Conservation (phyloP, 2,888 invertebrate species). For the Athalia rosae region DNA sequence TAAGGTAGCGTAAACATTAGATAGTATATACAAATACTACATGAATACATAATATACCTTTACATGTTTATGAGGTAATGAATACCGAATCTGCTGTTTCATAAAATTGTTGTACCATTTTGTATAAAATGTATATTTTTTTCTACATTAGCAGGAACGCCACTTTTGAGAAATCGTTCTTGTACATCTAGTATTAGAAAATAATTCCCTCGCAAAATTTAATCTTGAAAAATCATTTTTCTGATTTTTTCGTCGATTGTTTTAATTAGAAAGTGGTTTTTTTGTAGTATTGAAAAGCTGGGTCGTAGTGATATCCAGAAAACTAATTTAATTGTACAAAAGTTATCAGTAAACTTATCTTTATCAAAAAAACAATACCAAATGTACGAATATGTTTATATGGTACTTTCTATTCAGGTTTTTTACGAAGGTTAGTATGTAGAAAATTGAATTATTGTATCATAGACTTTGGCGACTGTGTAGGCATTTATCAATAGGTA, state of each 20-base stretch:
- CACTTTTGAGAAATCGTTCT: neutral
- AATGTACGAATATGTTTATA: constrained; percentile 4
- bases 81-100: constrained; percentile 23
- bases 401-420: neutral
- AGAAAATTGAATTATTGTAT: constrained; percentile 20
- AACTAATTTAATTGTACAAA: no score
- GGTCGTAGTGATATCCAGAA: no score
- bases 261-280: neutral
- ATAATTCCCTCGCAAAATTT: neutral
- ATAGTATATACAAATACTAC: neutral
- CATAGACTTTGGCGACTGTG: constrained; percentile 21
- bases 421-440: neutral
- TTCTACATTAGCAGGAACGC: constrained; percentile 5
- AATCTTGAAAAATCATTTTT: constrained; percentile 1
- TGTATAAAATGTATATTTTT: constrained; percentile 41
- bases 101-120: constrained; percentile 25
- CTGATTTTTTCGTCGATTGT: neutral
- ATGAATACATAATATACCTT: neutral
- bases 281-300: no score
- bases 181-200: constrained; percentile 1
- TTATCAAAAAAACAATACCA: no score
- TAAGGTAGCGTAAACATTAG: neutral
- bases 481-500: constrained; percentile 18
- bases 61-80: neutral
- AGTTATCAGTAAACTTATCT: no score